Percentiles rank a stretch among this genome's conserved stretches.
Evolutionary conservation across 2,888 invertebrate genomes (phyloP).

Genomic region (Chelonus formosanus): DNA sequence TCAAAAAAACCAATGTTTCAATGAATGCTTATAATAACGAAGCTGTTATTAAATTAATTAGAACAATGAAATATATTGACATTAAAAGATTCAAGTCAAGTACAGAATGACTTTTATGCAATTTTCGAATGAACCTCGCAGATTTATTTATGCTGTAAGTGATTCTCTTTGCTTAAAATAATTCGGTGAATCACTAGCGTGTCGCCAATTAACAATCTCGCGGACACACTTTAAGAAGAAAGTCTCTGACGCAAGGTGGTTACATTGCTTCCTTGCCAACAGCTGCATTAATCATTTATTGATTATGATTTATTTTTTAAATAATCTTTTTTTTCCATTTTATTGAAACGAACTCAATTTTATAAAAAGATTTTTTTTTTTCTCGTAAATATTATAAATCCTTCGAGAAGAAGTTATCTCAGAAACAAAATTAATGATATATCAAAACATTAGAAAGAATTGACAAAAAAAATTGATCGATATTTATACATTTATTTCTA

Average conservation of each 20-base stretch:
- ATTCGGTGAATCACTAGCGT: conserved; percentile 47
- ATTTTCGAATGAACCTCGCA: conserved; percentile 27
- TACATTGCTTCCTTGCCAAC: conserved; percentile 16
- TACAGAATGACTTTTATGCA: conserved; percentile 54
- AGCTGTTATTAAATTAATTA: no score
- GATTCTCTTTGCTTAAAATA: conserved; percentile 60
- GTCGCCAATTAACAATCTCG: conserved; percentile 6
- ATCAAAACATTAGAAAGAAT: no score
- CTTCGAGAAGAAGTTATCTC: no score
- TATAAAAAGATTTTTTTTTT: no score
- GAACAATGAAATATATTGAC: no score
- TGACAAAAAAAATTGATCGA: no score
- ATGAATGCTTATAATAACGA: no score
- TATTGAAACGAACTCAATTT: not conserved
- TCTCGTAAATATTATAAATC: no score
- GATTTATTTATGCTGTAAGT: conserved; percentile 56
- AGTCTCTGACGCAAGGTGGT: conserved; percentile 43
- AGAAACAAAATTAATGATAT: no score
- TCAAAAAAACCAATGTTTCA: no score
- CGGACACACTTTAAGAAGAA: conserved; percentile 11
- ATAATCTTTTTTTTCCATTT: not conserved
- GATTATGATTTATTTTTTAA: not conserved
- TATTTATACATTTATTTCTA: no score
- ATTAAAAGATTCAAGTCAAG: conserved; percentile 52
- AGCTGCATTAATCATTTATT: conserved; percentile 15